Base-by-base conservation (phyloP, 2,888 invertebrate species). In the Sussaba pulchella region DNA sequence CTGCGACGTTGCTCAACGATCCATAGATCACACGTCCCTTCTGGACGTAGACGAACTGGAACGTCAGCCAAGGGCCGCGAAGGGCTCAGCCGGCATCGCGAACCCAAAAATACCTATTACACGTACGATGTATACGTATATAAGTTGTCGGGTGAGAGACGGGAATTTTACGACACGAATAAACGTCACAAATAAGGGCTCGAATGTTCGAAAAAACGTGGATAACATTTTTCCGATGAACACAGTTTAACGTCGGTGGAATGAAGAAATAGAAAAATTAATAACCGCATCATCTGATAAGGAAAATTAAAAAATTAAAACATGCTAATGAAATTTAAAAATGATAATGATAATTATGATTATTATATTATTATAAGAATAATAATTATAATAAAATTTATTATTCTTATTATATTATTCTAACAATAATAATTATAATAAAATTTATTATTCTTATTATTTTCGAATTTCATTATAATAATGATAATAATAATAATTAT, bases 11-110 rank as follows among this genome's bases (percentile, higher is more conserved):
- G 59, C 57, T 21, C 64, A 78, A 75, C 72, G 67, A 67, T 14
- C 57, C 81, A 78, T 85, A 86, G 78, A 86, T 86, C 81, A 84
- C 66, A 50, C 26, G 78, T 61, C 70, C 77, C 64, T 70, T 64
- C 39, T 8, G 45, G n/a, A n/a, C n/a, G 45, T 47, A 59, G 41
- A 57, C 73, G 54, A 69, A 59, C 69, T 67, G 43, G 14, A 72
- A 71, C 26, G 54, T 45, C 31, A 57, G 45, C 36, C 39, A 77
- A 81, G 69, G 63, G 72, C 63, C 73, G 19, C 57, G 19, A 43
- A 52, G 26, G 39, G 50, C 47, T 61, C 50, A 67, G 10, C 39
- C 69, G 26, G 26, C 43, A 17, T 57, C 24, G 57, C 57, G 31
- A 31, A 70, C 72, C n/a, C 77, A 64, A 77, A 81, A 81, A 81